Conservation (phyloP, 2,888 invertebrate genomes). For the Camptogramma bilineatum region DNA sequence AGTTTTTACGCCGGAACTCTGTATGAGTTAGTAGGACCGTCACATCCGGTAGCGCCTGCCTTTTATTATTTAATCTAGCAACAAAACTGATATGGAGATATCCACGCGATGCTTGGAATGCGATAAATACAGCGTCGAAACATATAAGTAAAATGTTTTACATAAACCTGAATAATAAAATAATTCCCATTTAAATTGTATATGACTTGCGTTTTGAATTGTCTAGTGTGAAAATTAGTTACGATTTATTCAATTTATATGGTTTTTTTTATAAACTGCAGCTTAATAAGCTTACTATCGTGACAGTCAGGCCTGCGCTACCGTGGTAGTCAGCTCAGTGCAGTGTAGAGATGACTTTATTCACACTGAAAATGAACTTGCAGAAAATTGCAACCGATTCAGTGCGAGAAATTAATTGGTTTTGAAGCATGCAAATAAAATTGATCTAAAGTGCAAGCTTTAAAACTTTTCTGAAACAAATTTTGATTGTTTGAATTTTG, state of each 20-base stretch:
- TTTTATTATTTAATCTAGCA: conserved; percentile 58
- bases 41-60: conserved; percentile 63
- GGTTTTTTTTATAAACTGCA: neutral
- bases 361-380: neutral
- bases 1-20: conserved; percentile 78
- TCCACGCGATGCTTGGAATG: conserved; percentile 39
- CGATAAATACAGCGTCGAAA: conserved; percentile 25
- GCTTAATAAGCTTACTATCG: neutral
- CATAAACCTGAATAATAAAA: neutral
- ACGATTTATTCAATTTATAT: too few species aligned
- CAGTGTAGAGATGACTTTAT: conserved; percentile 2
- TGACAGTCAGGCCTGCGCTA: neutral
- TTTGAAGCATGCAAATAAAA: neutral
- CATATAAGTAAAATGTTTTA: conserved; percentile 19
- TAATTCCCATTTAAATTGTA: neutral
- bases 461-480: neutral
- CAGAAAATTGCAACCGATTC: neutral
- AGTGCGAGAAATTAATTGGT: neutral
- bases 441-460: neutral
- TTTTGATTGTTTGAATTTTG: neutral
- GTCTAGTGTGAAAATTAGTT: neutral
- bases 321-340: neutral
- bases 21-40: conserved; percentile 76
- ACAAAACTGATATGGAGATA: conserved; percentile 51
- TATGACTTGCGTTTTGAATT: too few species aligned